Base-by-base conservation (phyloP, 2,113 vertebrate species). In the Neoarius graeffei region DNA sequence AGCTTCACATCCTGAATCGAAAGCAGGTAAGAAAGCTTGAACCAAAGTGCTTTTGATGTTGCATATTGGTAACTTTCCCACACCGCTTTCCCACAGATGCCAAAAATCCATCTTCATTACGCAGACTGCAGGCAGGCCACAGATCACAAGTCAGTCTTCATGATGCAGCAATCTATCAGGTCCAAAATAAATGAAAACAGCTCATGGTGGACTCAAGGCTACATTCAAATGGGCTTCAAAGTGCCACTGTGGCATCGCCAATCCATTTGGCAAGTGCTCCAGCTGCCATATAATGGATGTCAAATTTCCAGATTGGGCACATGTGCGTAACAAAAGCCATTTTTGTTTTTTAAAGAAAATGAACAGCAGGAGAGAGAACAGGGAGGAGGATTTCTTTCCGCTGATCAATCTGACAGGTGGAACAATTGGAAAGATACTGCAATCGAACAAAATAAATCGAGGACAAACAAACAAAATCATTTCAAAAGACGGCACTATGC, bases 251-350 rank as follows among this genome's bases (percentile, higher is more conserved):
- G 48, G 57, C 71, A 66, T 82, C 69, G 50, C 88, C 66, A 30
- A 57, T 87, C 85, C 87, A 71, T 87, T 79, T 89, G 83, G 76
- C 84, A 89, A 52, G 30, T 10, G 73, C 50, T 30, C 19, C 86
- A 0, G 0, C 79, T 66, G 85, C 30, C 7, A 7, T 64, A 54
- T 90, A 87, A 91, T 89, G 86, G 59, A 90, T 90, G 86, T 85
- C 86, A 89, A 59, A 92, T 92, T 86, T 90, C 64, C 90, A 91
- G 89, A 89, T 88, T 90, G 85, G 83, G 81, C 86, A 87, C 85
- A 87, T 91, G 74, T 88, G 85, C 69, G 79, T 89, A 85, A 69
- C 73, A 87, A 90, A 83, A 54, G 35, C 73, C 48, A 74, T 81
- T 83, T 82, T 42, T 42, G 42, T 42, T 42, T 42, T 88, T 76